These are phyloP conservation scores for Glaucomys volans DNA, from an alignment of 2,113 vertebrate genomes.

Conservation along the genomic window DNA sequence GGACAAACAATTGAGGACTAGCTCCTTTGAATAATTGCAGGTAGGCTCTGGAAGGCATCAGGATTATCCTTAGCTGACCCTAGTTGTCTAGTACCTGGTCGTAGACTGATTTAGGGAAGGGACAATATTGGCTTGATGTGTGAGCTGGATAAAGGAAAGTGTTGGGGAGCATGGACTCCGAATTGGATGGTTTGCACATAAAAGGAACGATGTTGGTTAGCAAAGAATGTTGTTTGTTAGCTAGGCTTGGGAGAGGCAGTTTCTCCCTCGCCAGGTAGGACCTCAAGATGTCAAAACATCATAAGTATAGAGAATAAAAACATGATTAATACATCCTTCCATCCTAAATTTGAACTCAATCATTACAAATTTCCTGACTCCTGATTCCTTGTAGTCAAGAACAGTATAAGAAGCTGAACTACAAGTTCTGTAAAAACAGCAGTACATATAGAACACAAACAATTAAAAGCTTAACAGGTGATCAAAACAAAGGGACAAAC, in stretches of 20 bases:
- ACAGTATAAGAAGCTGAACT: neutral
- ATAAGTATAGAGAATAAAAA: neutral
- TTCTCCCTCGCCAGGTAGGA: neutral
- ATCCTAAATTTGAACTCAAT: neutral
- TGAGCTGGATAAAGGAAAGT: neutral
- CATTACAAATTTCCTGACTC: neutral
- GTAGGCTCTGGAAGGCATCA: neutral
- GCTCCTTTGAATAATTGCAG: neutral
- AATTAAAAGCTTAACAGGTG: neutral
- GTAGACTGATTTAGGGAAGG: neutral
- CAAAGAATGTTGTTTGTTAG: neutral
- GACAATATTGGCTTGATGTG: neutral
- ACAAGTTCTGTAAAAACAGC: neutral
- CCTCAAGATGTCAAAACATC: neutral
- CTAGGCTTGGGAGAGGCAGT: neutral
- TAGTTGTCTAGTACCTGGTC: neutral
- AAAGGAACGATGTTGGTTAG: neutral
- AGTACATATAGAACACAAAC: neutral
- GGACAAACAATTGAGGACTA: neutral
- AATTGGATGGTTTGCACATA: neutral
- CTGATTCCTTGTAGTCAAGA: neutral
- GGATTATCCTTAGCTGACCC: neutral
- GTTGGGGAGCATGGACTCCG: neutral
- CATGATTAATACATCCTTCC: neutral
- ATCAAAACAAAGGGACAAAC: neutral